Evolutionary conservation across 2,113 vertebrate genomes (phyloP).

Genomic region (Platichthys flesus): DNA sequence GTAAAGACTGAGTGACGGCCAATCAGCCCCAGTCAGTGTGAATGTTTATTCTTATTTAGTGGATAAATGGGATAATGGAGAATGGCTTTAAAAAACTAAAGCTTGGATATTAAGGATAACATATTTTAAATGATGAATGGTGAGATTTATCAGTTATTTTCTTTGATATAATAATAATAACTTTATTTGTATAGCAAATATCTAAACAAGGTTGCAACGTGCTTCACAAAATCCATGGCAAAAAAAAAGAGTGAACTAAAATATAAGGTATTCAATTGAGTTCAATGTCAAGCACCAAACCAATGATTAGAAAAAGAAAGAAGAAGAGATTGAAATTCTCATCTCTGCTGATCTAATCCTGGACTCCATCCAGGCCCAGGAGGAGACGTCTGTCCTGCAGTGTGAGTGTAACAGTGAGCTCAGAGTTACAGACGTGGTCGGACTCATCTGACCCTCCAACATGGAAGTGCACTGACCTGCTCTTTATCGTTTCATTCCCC

Average conservation of each 20-base stretch:
- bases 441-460: neutral
- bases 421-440: neutral
- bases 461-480: no score
- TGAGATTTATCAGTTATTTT: neutral
- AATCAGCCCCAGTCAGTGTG: slow-evolving; percentile 46
- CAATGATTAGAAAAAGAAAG: neutral
- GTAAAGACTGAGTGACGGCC: slow-evolving; percentile 45
- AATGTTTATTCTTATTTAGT: slow-evolving; percentile 40
- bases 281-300: neutral
- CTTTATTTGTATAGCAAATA: no score
- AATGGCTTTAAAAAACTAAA: slow-evolving; percentile 26
- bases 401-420: neutral
- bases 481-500: no score
- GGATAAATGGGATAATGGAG: slow-evolving; percentile 44
- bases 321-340: slow-evolving; percentile 22
- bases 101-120: neutral
- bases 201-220: no score
- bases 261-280: no score
- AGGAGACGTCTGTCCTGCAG: slow-evolving; percentile 24
- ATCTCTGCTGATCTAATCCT: slow-evolving; percentile 26
- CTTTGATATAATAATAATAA: no score
- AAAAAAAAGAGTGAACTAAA: no score
- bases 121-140: no score
- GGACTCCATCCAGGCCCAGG: slow-evolving; percentile 27
- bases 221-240: no score